A percentile compares a stretch with the other conserved stretches of the same genome.
Evolutionary conservation across 2,113 vertebrate genomes (phyloP).

Genomic region (Prinia subflava): DNA sequence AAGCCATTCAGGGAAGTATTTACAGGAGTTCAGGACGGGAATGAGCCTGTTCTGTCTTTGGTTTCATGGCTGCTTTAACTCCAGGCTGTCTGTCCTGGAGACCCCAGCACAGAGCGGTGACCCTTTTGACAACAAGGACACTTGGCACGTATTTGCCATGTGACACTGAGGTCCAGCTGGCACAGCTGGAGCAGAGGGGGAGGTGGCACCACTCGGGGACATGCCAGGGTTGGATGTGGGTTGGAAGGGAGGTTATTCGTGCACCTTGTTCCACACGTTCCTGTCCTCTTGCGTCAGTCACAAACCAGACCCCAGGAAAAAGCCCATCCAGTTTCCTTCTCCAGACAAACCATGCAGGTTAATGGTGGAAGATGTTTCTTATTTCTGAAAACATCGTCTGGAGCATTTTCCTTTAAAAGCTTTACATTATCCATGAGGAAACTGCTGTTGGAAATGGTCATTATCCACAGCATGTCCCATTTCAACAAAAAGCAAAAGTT

Average conservation of each 20-base stretch:
- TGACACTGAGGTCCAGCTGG: background rate
- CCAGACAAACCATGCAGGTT: background rate
- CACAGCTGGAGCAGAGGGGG: too few species aligned
- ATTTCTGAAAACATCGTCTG: background rate
- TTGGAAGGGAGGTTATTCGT: background rate
- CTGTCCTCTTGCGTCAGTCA: background rate
- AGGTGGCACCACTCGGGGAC: background rate
- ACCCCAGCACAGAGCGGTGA: background rate
- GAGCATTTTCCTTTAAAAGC: background rate
- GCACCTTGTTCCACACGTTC: accelerated
- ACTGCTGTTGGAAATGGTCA: background rate
- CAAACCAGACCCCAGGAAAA: background rate
- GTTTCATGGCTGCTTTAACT: background rate
- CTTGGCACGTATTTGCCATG: background rate
- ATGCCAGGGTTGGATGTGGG: too few species aligned
- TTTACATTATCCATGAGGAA: background rate
- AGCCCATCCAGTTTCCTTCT: background rate
- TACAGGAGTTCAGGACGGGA: background rate
- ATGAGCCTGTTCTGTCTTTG: background rate
- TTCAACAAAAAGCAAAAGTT: background rate
- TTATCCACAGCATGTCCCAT: background rate
- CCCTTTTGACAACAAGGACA: background rate
- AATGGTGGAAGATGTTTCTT: background rate
- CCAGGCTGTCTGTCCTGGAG: background rate
- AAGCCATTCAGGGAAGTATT: constrained; percentile 17